Evolutionary conservation across 1,140 invertebrate genomes (phyloP), one percentile per base, ranked within the genome.

Genomic region (Periplaneta americana): DNA sequence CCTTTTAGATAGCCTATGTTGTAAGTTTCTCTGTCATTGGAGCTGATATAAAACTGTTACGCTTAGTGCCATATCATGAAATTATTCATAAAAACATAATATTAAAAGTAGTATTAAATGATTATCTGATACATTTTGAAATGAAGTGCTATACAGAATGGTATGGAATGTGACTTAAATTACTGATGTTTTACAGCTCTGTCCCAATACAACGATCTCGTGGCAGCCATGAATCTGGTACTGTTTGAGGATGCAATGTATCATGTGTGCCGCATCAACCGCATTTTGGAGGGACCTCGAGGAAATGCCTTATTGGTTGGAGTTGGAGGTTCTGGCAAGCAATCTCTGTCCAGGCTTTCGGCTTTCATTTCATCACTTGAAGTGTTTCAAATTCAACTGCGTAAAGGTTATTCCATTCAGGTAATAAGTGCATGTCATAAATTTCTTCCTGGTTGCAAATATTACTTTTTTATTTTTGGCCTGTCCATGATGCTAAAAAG

Each of bases 171-270:
- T n/a, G n/a, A n/a, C n/a, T 22, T 13, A n/a, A 78, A 48, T 3
- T 13, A n/a, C n/a, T 66, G 22, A 6, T 66, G 22, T 66, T 22
- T 48, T 48, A 6, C 48, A 37, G 96, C 96, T 9, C 88, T 98
- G 39, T 89, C 91, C 18, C 93, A 92, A 78, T 99, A 99, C 85
- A 98, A 98, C 87, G 91, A 93, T 82, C 85, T 94, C 81, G 92
- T 98, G 36, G 93, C 96, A 8, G 94, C 94, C 1, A 98, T 99
- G 96, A 98, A 98, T 88, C 89, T 99, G 11, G 97, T 99, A 11
- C 90, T 99, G 4, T 99, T 99, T 87, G 96, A 98, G 86, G 97
- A 98, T 87, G 97, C 98, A 5, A 97, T 98, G 93, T 91, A 92
- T 82, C 97, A 98, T 86, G 93, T 98, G 34, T 90, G 90, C 86